Evolutionary conservation across 2,113 vertebrate species (phyloP), one percentile per base, ranked within the genome.

Genomic region (Triplophysa siluroides): DNA sequence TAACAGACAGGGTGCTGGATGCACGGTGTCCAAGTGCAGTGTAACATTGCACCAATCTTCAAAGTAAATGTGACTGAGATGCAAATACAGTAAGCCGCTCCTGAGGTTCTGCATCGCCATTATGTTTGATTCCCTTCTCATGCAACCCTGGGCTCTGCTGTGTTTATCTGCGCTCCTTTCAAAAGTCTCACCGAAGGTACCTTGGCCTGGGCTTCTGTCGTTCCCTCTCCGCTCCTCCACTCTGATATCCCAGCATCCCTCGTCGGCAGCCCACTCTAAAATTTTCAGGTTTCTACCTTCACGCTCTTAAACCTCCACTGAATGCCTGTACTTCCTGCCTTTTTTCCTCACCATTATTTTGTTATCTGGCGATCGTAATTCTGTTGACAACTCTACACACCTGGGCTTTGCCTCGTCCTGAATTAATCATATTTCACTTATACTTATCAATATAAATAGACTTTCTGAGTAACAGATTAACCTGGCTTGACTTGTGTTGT

Each of bases 81-180:
- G 77, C 70, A 79, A 82, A 78, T 80, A 69, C 61, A 18, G 16
- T 82, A 83, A 82, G 81, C 82, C 41, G 52, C 82, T 78, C 80
- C 79, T 21, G 56, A 78, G 71, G 83, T 82, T 79, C 80, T 74
- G 78, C 83, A 65, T 81, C 74, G 77, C 86, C 87, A 83, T 89
- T 90, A 87, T 82, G 85, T 86, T 89, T 83, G 69, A 79, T 81
- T 68, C 33, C 78, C 78, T 70, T 77, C 70, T 80, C 82, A 80
- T 63, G 80, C 84, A 87, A 88, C 87, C 83, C 81, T 65, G n/a
- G 83, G 88, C 86, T 66, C 62, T 85, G 69, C 82, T 88, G 83
- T 88, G 88, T 90, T 92, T 92, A 91, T 90, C 88, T 87, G 76
- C 78, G 47, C 45, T n/a, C 56, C 13, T 72, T 83, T 83, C 84